Percentiles rank a stretch among this genome's conserved stretches.
Conservation (phyloP, 1,140 invertebrate species). For the Centruroides sculpturatus region DNA sequence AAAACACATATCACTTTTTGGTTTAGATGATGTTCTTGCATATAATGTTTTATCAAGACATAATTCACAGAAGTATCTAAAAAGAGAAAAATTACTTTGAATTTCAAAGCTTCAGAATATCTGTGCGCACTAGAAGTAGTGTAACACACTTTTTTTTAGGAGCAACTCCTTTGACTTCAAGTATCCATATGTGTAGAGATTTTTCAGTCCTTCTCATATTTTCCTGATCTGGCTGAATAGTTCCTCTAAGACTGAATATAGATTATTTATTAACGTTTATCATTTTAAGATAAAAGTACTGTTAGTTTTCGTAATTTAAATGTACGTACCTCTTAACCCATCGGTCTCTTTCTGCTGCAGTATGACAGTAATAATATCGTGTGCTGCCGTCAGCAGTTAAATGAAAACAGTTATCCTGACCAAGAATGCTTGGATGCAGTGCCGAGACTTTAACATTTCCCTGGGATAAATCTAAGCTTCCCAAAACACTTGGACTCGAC, state of each 20-base stretch:
- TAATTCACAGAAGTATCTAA: conserved; percentile 75
- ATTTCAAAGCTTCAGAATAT: no score
- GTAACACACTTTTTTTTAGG: conserved; percentile 56
- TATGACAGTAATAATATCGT: conserved; percentile 73
- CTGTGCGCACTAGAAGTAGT: no score
- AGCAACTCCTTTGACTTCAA: conserved; percentile 85
- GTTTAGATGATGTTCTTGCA: conserved; percentile 76
- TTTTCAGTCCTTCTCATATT: conserved; percentile 72
- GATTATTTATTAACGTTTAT: no score
- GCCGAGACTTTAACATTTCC: conserved; percentile 42
- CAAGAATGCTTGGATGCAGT: conserved; percentile 69
- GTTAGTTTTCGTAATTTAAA: no score
- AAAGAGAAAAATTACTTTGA: conserved; percentile 1
- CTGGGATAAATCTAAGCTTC: conserved; percentile 47
- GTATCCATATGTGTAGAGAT: conserved; percentile 80
- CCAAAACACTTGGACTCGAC: conserved; percentile 57
- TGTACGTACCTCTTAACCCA: conserved; percentile 63
- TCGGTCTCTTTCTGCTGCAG: conserved; percentile 70
- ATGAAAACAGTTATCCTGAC: conserved; percentile 73
- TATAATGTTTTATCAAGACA: conserved; percentile 75
- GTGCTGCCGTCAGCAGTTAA: conserved; percentile 45
- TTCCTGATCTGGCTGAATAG: conserved; percentile 67
- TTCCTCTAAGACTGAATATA: conserved; percentile 51
- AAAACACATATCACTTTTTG: conserved; percentile 78
- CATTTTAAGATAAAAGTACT: no score